phyloP scores from a whole-genome alignment of 2,888 invertebrate genomes.

The Sarcophaga carnaria region DNA sequence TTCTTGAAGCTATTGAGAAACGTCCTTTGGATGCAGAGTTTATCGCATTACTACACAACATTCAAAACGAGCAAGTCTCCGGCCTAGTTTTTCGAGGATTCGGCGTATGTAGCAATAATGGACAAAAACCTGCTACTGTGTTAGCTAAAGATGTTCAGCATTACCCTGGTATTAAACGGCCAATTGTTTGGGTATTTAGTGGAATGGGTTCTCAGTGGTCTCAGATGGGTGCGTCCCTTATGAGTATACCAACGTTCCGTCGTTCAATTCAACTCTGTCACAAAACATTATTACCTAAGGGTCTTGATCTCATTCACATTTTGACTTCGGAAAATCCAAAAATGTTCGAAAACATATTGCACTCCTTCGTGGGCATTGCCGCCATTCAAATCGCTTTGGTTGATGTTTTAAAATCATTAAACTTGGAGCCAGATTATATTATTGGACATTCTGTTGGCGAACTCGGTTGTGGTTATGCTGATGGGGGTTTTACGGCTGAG shows the following conservation, averaged over 20 bases:
- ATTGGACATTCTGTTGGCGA: conserved; percentile 96
- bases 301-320: conserved; percentile 85
- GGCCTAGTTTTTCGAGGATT: conserved; percentile 91
- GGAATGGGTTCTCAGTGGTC: conserved; percentile 95
- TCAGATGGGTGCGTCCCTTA: conserved; percentile 89
- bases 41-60: conserved; percentile 84
- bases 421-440: conserved; percentile 87
- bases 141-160: conserved; percentile 83
- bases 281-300: conserved; percentile 84
- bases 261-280: conserved; percentile 86
- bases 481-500: conserved; percentile 92
- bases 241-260: conserved; percentile 88
- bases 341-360: conserved; percentile 85
- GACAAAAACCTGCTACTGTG: conserved; percentile 73
- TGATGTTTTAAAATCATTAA: conserved; percentile 85
- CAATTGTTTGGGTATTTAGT: conserved; percentile 94
- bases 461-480: conserved; percentile 96
- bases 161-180: conserved; percentile 85
- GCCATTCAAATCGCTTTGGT: conserved; percentile 85
- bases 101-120: conserved; percentile 82
- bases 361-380: conserved; percentile 88
- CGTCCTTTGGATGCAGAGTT: conserved; percentile 85
- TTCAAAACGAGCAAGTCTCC: conserved; percentile 84
- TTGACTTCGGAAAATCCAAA: conserved; percentile 84
- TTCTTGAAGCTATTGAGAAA: conserved; percentile 86